A percentile compares a stretch with the other conserved stretches of the same genome.
phyloP scores from a whole-genome alignment of 2,888 invertebrate genomes.

The Scaptomyza reducta region DNA sequence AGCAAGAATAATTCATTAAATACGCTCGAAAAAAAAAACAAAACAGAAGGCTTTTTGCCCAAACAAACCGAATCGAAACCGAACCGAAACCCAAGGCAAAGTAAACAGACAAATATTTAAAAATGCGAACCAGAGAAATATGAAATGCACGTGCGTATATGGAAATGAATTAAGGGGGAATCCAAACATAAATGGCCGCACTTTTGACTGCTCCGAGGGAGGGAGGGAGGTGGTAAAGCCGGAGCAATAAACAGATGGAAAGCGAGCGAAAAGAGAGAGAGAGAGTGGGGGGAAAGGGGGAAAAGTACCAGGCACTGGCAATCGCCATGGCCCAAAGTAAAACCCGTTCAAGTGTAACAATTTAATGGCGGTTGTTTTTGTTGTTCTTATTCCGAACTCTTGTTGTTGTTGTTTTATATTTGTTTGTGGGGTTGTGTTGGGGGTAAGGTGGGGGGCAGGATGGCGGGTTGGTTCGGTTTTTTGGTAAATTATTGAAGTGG shows the following conservation, averaged over 20 bases:
- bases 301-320: constrained; percentile 56
- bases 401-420: constrained; percentile 43
- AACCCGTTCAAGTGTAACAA: constrained; percentile 81
- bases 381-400: constrained; percentile 37
- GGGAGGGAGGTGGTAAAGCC: constrained; percentile 2
- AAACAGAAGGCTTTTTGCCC: constrained; percentile 1
- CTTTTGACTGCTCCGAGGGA: neutral
- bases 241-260: constrained; percentile 28
- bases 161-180: constrained; percentile 67
- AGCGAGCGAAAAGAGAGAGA: neutral
- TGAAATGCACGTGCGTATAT: constrained; percentile 68
- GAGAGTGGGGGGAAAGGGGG: neutral
- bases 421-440: constrained; percentile 1
- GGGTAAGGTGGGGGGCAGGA: neutral
- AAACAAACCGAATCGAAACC: constrained; percentile 1
- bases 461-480: constrained; percentile 6
- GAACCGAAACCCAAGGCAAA: constrained; percentile 18
- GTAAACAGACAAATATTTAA: constrained; percentile 59
- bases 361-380: constrained; percentile 78
- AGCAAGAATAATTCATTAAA: neutral
- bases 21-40: neutral
- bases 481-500: constrained; percentile 51
- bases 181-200: constrained; percentile 37
- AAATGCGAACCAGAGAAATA: constrained; percentile 53
- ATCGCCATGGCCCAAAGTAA: constrained; percentile 69